Evolutionary conservation across 2,113 vertebrate species (phyloP).

Genomic region (Tachycineta bicolor): DNA sequence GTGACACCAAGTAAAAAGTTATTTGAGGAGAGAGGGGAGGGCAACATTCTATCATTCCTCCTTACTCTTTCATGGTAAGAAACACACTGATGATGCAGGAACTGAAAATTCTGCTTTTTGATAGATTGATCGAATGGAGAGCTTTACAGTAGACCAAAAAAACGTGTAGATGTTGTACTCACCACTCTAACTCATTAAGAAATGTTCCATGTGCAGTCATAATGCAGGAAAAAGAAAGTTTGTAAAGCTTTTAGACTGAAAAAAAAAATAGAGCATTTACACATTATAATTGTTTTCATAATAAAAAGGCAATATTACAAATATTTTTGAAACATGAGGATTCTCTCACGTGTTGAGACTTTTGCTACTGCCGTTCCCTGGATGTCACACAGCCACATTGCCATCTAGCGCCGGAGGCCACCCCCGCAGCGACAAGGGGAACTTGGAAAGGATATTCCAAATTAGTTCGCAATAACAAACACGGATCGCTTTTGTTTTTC

Average conservation of each 20-base stretch:
- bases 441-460: neutral
- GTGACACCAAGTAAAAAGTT: neutral
- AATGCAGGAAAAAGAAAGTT: neutral
- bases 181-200: neutral
- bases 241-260: neutral
- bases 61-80: neutral
- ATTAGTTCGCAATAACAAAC: neutral
- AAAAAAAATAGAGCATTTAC: neutral
- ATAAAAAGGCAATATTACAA: slow-evolving; percentile 35
- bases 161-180: neutral
- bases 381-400: slow-evolving; percentile 6
- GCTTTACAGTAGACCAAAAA: neutral
- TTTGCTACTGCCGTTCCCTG: neutral
- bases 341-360: neutral
- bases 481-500: neutral
- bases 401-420: slow-evolving; percentile 40
- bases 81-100: neutral
- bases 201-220: neutral
- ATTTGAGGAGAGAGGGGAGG: neutral
- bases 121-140: neutral
- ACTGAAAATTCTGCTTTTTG: neutral
- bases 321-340: slow-evolving; percentile 42
- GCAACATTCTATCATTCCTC: neutral
- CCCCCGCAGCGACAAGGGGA: neutral
- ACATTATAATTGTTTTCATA: slow-evolving; percentile 32